Percentiles rank a stretch among this genome's conserved stretches.
These are phyloP conservation scores for Myzus persicae DNA, from an alignment of 1,140 invertebrate genomes.

Conservation along the genomic window DNA sequence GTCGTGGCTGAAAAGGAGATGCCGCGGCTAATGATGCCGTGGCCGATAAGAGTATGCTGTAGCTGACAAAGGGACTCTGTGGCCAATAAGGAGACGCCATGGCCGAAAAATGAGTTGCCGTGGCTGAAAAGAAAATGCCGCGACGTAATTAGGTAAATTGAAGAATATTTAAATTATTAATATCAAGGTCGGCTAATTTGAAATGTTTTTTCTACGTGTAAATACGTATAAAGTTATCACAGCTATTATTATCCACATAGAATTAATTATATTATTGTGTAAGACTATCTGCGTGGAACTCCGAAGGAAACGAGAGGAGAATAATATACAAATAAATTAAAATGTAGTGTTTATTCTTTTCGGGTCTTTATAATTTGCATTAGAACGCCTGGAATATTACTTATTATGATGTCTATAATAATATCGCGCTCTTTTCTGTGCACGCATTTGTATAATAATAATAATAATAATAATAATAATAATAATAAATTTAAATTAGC, in stretches of 20 bases:
- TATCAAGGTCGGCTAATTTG: neutral
- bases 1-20: too few relatives aligned
- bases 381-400: neutral
- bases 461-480: neutral
- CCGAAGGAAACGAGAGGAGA: neutral
- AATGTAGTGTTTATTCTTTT: neutral
- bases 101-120: too few relatives aligned
- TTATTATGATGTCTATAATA: neutral
- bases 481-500: neutral
- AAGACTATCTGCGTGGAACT: neutral
- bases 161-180: neutral
- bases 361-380: neutral
- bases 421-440: neutral
- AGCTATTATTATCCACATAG: neutral
- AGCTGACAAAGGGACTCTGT: too few relatives aligned
- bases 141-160: neutral
- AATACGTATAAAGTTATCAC: too few relatives aligned
- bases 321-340: slow-evolving; percentile 12
- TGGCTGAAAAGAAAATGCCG: too few relatives aligned
- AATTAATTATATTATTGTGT: neutral
- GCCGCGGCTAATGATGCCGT: too few relatives aligned
- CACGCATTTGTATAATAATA: neutral
- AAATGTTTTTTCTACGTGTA: neutral
- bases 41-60: too few relatives aligned
- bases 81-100: too few relatives aligned